phyloP scores from a whole-genome alignment of 1,140 invertebrate genomes.

The Polypedilum vanderplanki region DNA sequence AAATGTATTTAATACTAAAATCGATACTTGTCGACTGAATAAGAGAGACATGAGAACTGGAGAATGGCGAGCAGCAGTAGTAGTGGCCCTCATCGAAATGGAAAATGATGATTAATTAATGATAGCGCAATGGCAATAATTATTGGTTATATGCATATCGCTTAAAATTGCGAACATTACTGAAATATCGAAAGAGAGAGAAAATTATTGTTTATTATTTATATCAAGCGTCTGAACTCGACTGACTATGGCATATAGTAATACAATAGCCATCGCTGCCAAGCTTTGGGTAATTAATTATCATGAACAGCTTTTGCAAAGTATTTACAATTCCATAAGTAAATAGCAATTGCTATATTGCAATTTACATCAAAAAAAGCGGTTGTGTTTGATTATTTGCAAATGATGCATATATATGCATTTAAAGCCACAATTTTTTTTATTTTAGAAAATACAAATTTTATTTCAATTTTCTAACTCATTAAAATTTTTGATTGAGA shows the following conservation, averaged over 20 bases:
- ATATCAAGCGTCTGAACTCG: not conserved
- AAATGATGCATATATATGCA: too few relatives aligned
- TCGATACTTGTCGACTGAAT: not conserved
- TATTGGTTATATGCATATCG: slow-evolving; percentile 5
- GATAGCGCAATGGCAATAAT: slow-evolving; percentile 12
- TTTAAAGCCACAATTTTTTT: too few relatives aligned
- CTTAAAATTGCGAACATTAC: slow-evolving; percentile 12
- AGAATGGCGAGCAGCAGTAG: too few relatives aligned
- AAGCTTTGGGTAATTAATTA: slow-evolving; percentile 1
- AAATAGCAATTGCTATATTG: not conserved
- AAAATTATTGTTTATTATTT: slow-evolving; percentile 17
- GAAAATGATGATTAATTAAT: slow-evolving; percentile 19
- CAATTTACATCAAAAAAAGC: not conserved
- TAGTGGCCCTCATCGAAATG: not conserved
- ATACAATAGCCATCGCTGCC: not conserved
- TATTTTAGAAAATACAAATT: too few relatives aligned
- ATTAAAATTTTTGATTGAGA: too few relatives aligned
- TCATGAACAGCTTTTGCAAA: not conserved
- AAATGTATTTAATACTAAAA: not conserved
- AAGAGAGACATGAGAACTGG: not conserved
- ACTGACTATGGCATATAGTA: not conserved
- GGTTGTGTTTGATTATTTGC: too few relatives aligned
- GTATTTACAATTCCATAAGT: not conserved
- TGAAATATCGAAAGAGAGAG: not conserved
- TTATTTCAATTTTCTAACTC: too few relatives aligned